phyloP scores from a whole-genome alignment of 2,113 vertebrate genomes.

The Morone saxatilis region DNA sequence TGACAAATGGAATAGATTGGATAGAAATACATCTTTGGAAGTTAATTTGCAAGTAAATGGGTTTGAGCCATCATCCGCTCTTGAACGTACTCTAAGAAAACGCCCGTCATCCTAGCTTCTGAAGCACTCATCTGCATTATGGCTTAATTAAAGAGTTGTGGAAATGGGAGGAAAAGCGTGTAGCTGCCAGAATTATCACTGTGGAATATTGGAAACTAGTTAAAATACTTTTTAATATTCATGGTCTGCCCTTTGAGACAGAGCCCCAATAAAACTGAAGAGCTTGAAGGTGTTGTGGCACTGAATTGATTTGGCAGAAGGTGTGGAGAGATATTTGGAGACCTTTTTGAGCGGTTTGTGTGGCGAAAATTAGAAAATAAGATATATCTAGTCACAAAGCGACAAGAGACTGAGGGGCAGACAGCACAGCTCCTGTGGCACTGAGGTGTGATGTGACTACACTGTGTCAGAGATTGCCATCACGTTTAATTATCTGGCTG shows the following conservation, averaged over 20 bases:
- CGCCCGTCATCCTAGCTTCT: constrained; percentile 1
- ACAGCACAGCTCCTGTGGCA: constrained; percentile 53
- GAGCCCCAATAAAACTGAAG: not conserved
- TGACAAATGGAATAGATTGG: constrained; percentile 49
- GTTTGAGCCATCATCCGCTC: constrained; percentile 40
- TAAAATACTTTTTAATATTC: constrained; percentile 32
- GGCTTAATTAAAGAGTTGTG: constrained; percentile 47
- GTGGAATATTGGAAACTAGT: constrained; percentile 17
- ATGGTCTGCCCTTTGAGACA: constrained; percentile 17
- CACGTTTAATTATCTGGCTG: constrained; percentile 80
- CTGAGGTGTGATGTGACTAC: constrained; percentile 74
- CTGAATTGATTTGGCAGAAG: constrained; percentile 24
- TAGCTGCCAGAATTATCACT: constrained; percentile 2
- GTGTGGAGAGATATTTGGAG: constrained; percentile 19
- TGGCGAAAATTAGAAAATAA: constrained; percentile 5
- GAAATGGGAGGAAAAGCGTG: not conserved
- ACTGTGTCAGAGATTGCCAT: constrained; percentile 77
- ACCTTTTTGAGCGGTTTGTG: not conserved
- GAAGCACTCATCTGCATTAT: constrained; percentile 42
- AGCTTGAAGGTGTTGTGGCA: constrained; percentile 9
- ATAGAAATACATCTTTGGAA: constrained; percentile 38
- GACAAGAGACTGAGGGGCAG: constrained; percentile 51
- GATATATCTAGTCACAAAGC: constrained; percentile 26
- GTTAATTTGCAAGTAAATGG: constrained; percentile 69
- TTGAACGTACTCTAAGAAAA: constrained; percentile 38